A percentile compares a stretch with the other conserved stretches of the same genome.
These are phyloP conservation scores for Hirundichthys speculiger DNA, from an alignment of 2,113 vertebrate genomes.

Conservation along the genomic window DNA sequence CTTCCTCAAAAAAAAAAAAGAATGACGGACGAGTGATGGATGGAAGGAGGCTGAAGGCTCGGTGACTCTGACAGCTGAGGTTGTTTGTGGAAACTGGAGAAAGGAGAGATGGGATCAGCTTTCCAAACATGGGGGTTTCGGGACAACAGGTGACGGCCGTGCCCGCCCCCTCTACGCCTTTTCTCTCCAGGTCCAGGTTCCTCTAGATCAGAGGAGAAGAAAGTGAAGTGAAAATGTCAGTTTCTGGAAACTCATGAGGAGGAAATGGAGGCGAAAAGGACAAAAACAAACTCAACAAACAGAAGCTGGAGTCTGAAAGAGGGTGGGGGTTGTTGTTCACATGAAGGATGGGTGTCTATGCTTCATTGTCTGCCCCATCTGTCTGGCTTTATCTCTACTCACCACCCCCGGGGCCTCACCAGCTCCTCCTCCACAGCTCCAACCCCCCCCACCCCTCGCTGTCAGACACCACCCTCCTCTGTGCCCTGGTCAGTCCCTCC, in stretches of 20 bases:
- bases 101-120: slow-evolving; percentile 41
- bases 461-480: slow-evolving; percentile 61
- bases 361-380: slow-evolving; percentile 74
- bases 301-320: slow-evolving; percentile 27
- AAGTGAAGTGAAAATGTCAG: slow-evolving; percentile 4
- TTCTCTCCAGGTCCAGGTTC: background rate
- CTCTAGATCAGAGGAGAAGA: slow-evolving; percentile 32
- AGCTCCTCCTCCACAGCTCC: background rate
- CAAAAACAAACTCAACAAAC: background rate
- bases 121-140: slow-evolving; percentile 51
- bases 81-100: slow-evolving; percentile 63
- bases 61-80: slow-evolving; percentile 59
- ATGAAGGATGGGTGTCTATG: slow-evolving; percentile 60
- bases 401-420: slow-evolving; percentile 26
- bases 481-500: slow-evolving; percentile 49
- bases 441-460: slow-evolving; percentile 1
- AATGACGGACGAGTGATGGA: slow-evolving; percentile 36
- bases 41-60: slow-evolving; percentile 41
- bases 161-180: background rate
- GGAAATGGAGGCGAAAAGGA: background rate
- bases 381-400: slow-evolving; percentile 68
- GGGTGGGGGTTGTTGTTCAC: slow-evolving; percentile 59
- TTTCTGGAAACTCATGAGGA: background rate
- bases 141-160: slow-evolving; percentile 61
- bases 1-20: slow-evolving; percentile 22